Conservation (phyloP, 2,797 vertebrate species). For the Xiphorhynchus erythropygius region DNA sequence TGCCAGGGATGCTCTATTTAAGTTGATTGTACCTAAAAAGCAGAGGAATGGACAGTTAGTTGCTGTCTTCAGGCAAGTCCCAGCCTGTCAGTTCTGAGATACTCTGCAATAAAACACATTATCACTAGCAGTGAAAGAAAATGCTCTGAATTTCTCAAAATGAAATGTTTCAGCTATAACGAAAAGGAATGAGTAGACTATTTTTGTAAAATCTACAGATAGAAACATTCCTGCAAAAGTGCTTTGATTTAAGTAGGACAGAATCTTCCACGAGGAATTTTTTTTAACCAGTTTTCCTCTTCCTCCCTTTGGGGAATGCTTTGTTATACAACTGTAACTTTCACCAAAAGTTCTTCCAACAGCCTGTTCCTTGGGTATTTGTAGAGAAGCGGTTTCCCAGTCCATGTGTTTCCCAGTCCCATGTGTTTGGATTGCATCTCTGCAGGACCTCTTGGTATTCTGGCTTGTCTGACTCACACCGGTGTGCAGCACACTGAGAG, state of each 20-base stretch:
- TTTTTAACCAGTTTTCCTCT: not conserved
- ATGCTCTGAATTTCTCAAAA: constrained; percentile 29
- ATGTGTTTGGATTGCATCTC: not conserved
- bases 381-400: not conserved
- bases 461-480: not conserved
- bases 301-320: not conserved
- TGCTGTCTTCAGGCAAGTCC: constrained; percentile 21
- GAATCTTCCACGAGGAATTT: not conserved
- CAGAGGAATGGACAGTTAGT: constrained; percentile 4
- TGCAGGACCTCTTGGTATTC: not conserved
- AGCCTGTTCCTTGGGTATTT: not conserved
- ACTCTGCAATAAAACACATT: constrained; percentile 8
- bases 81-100: constrained; percentile 19
- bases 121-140: constrained; percentile 5
- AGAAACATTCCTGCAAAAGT: constrained; percentile 19
- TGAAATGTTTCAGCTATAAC: not conserved
- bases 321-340: not conserved
- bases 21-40: not conserved
- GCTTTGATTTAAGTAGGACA: constrained; percentile 59
- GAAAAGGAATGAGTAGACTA: constrained; percentile 28
- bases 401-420: not conserved
- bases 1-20: not conserved
- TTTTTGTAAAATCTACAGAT: constrained; percentile 49
- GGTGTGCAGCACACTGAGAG: not conserved
- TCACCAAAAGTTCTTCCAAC: not conserved